Conservation (phyloP, 2,888 invertebrate genomes). For the Hartigia nigra region DNA sequence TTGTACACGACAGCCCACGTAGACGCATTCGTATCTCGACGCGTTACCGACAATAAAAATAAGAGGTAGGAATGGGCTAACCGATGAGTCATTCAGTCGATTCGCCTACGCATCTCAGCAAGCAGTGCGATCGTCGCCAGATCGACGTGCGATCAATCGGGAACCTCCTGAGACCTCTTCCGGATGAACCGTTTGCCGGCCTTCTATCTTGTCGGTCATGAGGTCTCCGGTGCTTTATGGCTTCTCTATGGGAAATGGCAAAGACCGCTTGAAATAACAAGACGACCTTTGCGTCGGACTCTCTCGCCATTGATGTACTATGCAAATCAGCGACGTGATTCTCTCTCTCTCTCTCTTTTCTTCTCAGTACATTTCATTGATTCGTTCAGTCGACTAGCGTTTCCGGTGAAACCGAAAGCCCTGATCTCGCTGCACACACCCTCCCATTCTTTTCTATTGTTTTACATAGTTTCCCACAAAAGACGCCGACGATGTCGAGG, state of each 20-base stretch:
- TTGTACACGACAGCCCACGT: neutral
- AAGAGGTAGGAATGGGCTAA: neutral
- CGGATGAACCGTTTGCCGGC: neutral
- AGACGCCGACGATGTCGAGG: slow-evolving; percentile 1
- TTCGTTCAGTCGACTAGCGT: slow-evolving; percentile 9
- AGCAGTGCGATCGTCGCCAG: neutral
- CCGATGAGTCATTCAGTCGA: neutral
- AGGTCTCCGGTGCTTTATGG: slow-evolving; percentile 37
- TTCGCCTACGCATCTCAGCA: neutral
- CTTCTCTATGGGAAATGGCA: slow-evolving; percentile 57
- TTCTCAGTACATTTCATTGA: slow-evolving; percentile 14
- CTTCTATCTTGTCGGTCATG: neutral
- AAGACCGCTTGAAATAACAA: slow-evolving; percentile 44
- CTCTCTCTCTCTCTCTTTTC: slow-evolving; percentile 21
- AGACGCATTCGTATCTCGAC: neutral
- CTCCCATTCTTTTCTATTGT: neutral
- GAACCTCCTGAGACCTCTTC: neutral
- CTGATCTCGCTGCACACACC: neutral
- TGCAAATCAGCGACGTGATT: slow-evolving; percentile 38
- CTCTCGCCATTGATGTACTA: slow-evolving; percentile 29
- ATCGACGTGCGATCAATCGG: neutral
- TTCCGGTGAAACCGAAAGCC: neutral
- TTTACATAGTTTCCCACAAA: neutral
- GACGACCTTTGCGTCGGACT: slow-evolving; percentile 33
- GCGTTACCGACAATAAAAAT: neutral